These are phyloP conservation scores for Bolinopsis microptera DNA, from an alignment of 37 sponge, comb jelly and placozoan species.

Conservation along the genomic window DNA sequence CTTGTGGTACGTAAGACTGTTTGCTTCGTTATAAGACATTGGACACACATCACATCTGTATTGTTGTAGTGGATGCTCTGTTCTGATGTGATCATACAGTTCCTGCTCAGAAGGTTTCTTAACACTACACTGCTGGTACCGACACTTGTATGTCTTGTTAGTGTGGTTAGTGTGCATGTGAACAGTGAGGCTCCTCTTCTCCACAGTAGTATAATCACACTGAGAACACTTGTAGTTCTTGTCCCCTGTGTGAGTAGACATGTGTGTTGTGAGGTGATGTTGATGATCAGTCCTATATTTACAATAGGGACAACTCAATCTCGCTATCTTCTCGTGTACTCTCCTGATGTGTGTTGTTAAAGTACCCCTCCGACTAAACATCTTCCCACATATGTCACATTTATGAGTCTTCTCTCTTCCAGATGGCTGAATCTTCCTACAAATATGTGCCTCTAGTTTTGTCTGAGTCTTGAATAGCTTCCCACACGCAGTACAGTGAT, in stretches of 20 bases:
- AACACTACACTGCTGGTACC: conserved; percentile 46
- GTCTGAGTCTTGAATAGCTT: conserved; percentile 5
- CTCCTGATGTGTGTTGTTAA: conserved; percentile 15
- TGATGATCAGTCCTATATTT: background rate
- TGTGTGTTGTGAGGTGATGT: background rate
- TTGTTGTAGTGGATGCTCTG: conserved; percentile 29
- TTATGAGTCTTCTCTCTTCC: background rate
- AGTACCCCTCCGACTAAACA: background rate
- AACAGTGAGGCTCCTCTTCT: background rate
- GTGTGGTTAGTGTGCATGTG: conserved; percentile 20
- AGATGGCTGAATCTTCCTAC: background rate
- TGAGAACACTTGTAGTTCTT: conserved; percentile 13
- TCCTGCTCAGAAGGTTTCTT: conserved; percentile 47
- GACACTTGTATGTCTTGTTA: conserved; percentile 25
- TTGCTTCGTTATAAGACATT: conserved; percentile 1
- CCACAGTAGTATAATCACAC: conserved; percentile 19
- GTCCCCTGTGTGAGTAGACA: background rate
- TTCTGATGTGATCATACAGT: conserved; percentile 59
- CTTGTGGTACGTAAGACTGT: background rate
- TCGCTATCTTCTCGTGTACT: background rate
- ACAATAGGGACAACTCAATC: conserved; percentile 1
- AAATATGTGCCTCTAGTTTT: background rate
- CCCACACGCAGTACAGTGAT: background rate
- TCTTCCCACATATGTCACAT: background rate
- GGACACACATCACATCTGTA: conserved; percentile 33